Percentiles rank a stretch among this genome's conserved stretches.
These are phyloP conservation scores for Drosophila emarginata DNA, from an alignment of 2,888 invertebrate species.

Conservation along the genomic window DNA sequence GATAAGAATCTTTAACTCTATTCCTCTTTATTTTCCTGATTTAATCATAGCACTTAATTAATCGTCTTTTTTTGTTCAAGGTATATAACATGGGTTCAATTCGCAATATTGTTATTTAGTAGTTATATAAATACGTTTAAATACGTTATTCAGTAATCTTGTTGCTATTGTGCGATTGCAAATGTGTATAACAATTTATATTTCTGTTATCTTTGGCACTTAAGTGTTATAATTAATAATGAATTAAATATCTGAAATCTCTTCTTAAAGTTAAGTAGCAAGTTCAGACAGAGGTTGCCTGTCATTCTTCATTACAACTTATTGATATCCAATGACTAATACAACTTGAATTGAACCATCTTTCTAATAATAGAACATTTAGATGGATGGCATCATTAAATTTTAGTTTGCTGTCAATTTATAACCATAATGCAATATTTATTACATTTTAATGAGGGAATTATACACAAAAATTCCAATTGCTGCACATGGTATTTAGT, in stretches of 20 bases:
- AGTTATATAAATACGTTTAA: neutral
- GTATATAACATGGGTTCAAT: slow-evolving; percentile 26
- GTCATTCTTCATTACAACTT: neutral
- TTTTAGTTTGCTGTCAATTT: slow-evolving; percentile 40
- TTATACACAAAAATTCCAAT: slow-evolving; percentile 18
- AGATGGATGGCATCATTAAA: slow-evolving; percentile 37
- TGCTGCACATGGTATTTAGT: neutral
- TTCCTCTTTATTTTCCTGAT: neutral
- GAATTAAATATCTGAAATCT: neutral
- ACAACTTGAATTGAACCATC: slow-evolving; percentile 27
- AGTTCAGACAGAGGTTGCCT: neutral
- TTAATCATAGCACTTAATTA: slow-evolving; percentile 54
- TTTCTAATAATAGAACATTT: slow-evolving; percentile 58
- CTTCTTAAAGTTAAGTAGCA: no score
- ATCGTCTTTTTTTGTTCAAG: slow-evolving; percentile 21
- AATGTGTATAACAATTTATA: neutral
- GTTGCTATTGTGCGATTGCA: neutral
- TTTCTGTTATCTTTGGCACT: neutral
- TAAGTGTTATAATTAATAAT: neutral
- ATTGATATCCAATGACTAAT: slow-evolving; percentile 42
- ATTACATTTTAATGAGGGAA: slow-evolving; percentile 20
- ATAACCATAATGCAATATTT: slow-evolving; percentile 41
- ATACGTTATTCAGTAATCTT: no score
- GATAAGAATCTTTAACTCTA: no score
- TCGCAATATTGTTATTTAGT: neutral